These are phyloP conservation scores for Rhimphoctona megacephalus DNA, from an alignment of 2,888 invertebrate genomes.

Conservation along the genomic window DNA sequence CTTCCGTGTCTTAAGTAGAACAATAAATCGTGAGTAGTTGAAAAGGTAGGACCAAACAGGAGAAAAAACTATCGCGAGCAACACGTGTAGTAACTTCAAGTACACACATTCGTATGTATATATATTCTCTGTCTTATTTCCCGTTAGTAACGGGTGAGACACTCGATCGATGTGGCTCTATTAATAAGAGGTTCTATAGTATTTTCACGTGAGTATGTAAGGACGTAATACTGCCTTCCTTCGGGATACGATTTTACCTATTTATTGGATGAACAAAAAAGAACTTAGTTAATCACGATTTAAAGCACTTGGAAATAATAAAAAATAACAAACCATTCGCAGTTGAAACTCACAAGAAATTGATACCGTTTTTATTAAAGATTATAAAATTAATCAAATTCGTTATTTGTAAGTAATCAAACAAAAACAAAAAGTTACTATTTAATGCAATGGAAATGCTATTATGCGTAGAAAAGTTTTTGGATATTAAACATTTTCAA, in stretches of 20 bases:
- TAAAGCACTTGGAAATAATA: background rate
- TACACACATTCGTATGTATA: slow-evolving; percentile 1
- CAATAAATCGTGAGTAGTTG: slow-evolving; percentile 27
- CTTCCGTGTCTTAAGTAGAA: background rate
- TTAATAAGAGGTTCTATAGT: slow-evolving; percentile 64
- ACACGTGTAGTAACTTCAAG: slow-evolving; percentile 50
- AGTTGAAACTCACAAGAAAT: background rate
- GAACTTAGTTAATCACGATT: background rate
- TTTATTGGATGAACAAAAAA: background rate
- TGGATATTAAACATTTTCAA: too few relatives aligned
- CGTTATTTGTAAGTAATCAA: too few relatives aligned
- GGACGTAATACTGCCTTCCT: background rate
- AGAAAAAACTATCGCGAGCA: slow-evolving; percentile 40
- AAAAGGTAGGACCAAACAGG: slow-evolving; percentile 1
- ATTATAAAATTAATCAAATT: too few relatives aligned
- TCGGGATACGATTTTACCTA: slow-evolving; percentile 5
- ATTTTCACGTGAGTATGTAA: background rate
- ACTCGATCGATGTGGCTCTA: slow-evolving; percentile 67
- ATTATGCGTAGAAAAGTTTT: too few relatives aligned
- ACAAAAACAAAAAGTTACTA: too few relatives aligned
- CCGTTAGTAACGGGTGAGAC: slow-evolving; percentile 65
- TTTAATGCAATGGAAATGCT: too few relatives aligned
- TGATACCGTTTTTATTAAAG: too few relatives aligned
- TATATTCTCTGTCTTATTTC: slow-evolving; percentile 53
- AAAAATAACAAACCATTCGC: background rate